Base-by-base conservation (phyloP, 2,113 vertebrate species). In the Telmatochromis brachygnathus region DNA sequence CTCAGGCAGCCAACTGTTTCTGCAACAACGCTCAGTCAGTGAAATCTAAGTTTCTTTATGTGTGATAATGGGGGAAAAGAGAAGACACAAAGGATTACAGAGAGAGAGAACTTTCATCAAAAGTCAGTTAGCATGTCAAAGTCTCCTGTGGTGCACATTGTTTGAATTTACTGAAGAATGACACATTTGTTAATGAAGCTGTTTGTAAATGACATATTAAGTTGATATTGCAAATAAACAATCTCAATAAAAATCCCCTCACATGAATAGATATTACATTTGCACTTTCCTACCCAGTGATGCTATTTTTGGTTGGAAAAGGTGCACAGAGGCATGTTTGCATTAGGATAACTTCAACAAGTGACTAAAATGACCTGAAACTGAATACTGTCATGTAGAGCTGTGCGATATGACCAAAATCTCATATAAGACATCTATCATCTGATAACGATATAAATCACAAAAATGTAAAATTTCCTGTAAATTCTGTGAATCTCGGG, bases 401-500 rank as follows among this genome's bases (percentile, higher is more conserved):
- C 23, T 56, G 12, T 56, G 13, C 23, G 7, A 15, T 56, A 9
- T 56, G 23, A 56, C 54, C 54, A 28, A 28, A 56, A 2, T 5
- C 12, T 15, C 4, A 2, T 2, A 14, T 14, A 26, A 26, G 2
- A 56, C 1, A 0, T 0, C 4, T 26, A 14, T 26, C 21, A 0
- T 55, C n/a, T 0, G 4, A 23, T 7, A 55, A 55, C 0, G 4
- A 13, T 55, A 4, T 13, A 55, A 55, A 55, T 23, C 21, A 55
- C 11, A 55, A 55, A 55, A 55, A 7, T 55, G 0, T 4, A 1
- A 55, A 0, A 55, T 55, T 23, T 55, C 0, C 53, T 55, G 53
- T 0, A 23, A 55, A 0, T 55, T 55, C 21, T 23, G 21, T 55
- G 53, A 23, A 3, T 55, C 21, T 55, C 2, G 1, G 2, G 21